phyloP scores from a whole-genome alignment of 2,888 invertebrate genomes.

The Druceiella hillmani region DNA sequence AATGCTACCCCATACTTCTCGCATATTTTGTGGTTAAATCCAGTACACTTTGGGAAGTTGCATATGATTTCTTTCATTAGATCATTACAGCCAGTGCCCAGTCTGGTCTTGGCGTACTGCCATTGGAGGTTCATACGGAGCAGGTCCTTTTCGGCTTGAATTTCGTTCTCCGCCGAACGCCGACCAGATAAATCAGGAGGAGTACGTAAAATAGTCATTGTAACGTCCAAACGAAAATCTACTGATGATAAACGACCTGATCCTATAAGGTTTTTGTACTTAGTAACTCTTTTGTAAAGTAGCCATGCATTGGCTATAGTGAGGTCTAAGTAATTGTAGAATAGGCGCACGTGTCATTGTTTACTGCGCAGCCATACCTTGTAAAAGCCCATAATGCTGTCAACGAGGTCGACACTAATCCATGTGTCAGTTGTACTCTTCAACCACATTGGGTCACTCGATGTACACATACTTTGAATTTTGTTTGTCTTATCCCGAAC shows the following conservation, averaged over 20 bases:
- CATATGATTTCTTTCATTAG: neutral
- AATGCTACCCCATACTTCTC: no score
- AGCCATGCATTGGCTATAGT: constrained; percentile 7
- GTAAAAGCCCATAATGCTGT: constrained; percentile 25
- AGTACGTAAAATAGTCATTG: constrained; percentile 5
- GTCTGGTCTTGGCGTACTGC: constrained; percentile 10
- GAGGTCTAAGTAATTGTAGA: no score
- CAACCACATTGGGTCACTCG: constrained; percentile 23
- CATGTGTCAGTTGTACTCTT: constrained; percentile 26
- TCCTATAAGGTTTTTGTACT: neutral
- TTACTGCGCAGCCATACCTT: constrained; percentile 13
- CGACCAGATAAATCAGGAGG: constrained; percentile 3
- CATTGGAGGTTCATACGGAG: constrained; percentile 10
- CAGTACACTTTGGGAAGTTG: no score
- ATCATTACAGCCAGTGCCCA: no score
- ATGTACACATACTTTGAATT: constrained; percentile 19
- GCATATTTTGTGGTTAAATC: no score
- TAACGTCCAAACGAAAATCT: constrained; percentile 12
- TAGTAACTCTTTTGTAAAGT: constrained; percentile 5
- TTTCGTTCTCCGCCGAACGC: constrained; percentile 11
- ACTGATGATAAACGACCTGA: neutral
- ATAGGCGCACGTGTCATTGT: no score
- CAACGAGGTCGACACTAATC: constrained; percentile 27
- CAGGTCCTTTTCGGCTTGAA: constrained; percentile 11
- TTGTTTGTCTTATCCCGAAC: constrained; percentile 23